phyloP scores from a whole-genome alignment of 2,888 invertebrate genomes.

The Agrochola macilenta region DNA sequence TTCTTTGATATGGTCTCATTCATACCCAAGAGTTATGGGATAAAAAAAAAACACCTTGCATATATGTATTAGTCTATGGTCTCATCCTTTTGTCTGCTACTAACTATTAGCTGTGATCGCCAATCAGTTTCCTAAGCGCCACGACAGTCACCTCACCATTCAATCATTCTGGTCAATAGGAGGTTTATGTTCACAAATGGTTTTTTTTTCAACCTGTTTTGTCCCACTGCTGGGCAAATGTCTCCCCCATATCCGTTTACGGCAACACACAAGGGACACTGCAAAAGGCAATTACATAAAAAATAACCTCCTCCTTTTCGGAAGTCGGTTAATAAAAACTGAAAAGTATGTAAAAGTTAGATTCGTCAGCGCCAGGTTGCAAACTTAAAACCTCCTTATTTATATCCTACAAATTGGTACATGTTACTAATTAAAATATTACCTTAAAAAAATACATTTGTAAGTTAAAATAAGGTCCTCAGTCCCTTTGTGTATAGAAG shows the following conservation, averaged over 20 bases:
- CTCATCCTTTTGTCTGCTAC: background rate
- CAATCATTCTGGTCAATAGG: background rate
- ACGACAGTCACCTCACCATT: background rate
- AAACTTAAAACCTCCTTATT: background rate
- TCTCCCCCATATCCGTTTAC: background rate
- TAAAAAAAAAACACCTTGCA: too few species aligned
- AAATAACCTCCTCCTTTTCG: too few species aligned
- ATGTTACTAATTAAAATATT: conserved; percentile 27
- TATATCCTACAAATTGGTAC: background rate
- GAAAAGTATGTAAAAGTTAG: background rate
- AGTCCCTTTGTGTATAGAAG: conserved; percentile 73
- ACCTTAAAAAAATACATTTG: conserved; percentile 38
- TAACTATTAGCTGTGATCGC: too few species aligned
- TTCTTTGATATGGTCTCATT: too few species aligned
- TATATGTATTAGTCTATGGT: background rate
- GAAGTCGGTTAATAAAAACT: too few species aligned
- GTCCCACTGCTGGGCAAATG: background rate
- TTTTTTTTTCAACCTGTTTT: background rate
- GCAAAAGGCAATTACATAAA: background rate
- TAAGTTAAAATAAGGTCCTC: conserved; percentile 59
- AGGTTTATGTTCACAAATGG: background rate
- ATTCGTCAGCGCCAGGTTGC: background rate
- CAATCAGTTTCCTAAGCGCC: background rate
- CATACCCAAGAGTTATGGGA: too few species aligned
- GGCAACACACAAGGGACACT: background rate